Conservation (phyloP, 2,113 vertebrate species). For the Lates calcarifer region DNA sequence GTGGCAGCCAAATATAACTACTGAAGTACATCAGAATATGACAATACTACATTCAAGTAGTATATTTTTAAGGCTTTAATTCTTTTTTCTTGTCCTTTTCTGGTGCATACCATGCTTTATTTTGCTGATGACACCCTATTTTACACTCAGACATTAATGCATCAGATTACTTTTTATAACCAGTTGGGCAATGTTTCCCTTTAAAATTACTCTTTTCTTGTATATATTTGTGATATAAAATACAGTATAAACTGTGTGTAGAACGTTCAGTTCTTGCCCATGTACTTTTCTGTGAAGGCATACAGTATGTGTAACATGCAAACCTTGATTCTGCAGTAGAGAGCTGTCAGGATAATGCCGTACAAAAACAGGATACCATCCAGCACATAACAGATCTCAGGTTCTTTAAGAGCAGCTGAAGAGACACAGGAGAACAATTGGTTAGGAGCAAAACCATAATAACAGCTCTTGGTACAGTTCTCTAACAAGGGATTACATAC, state of each 20-base stretch:
- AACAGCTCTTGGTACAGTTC: background rate
- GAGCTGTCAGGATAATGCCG: constrained; percentile 88
- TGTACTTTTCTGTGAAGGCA: background rate
- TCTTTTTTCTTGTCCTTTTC: background rate
- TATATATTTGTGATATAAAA: background rate
- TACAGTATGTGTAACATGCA: background rate
- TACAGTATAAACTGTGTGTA: background rate
- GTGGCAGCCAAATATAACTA: background rate
- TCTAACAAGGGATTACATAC: too few species aligned
- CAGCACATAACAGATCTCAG: constrained; percentile 88
- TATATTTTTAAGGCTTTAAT: background rate
- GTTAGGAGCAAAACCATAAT: background rate
- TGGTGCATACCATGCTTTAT: background rate
- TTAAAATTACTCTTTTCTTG: background rate
- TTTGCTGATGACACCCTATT: constrained; percentile 13
- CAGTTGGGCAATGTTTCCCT: background rate
- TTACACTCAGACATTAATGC: background rate
- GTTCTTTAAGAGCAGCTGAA: constrained; percentile 81
- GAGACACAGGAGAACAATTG: background rate
- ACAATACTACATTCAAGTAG: background rate
- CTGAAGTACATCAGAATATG: background rate
- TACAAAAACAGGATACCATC: constrained; percentile 91
- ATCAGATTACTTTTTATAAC: background rate
- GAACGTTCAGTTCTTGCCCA: background rate
- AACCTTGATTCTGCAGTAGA: constrained; percentile 92